Evolutionary conservation across 1,140 invertebrate species (phyloP), one percentile per base, ranked within the genome.

Genomic region (Lepidurus arcticus): DNA sequence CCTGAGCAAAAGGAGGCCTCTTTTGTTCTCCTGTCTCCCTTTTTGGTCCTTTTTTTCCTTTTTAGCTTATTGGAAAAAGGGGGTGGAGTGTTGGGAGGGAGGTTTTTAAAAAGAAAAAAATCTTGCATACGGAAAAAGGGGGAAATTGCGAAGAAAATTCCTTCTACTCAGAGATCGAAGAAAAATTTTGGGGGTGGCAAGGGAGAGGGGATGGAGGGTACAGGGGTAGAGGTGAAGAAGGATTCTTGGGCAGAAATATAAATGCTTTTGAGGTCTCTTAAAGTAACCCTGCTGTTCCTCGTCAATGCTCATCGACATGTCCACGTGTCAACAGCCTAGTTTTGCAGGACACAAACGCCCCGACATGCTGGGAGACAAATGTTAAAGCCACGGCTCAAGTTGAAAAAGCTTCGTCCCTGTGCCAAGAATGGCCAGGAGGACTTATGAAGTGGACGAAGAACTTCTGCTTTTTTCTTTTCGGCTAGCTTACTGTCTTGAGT

Each of bases 261-360:
- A 21, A 65, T 7, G 53, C 53, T 65, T 34, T 34, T 21, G 53
- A 65, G 53, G 53, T 65, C 53, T 65, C 53, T 65, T 65, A 65
- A 65, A 65, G 53, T 65, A 65, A 65, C 53, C 53, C 53, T 65
- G 53, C 53, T 65, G 53, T 65, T 65, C 21, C 53, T 65, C 53
- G 53, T 65, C 53, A 65, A 65, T 65, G 53, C 53, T 65, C 53
- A 65, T 65, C 53, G 53, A 65, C 53, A 65, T 65, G 13, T 65
- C 53, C 53, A 13, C 53, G 53, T 65, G 53, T 65, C 53, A 65
- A 65, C 53, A 65, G 53, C 53, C 53, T 65, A 65, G 53, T 65
- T 65, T 65, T 13, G 53, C 53, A n/a, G 53, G 53, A 65, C 53
- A 65, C 53, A 65, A 65, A 65, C 53, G 53, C 53, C 53, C 53